Evolutionary conservation across 2,797 vertebrate species (phyloP), one percentile per base, ranked within the genome.

Genomic region (Takifugu rubripes): DNA sequence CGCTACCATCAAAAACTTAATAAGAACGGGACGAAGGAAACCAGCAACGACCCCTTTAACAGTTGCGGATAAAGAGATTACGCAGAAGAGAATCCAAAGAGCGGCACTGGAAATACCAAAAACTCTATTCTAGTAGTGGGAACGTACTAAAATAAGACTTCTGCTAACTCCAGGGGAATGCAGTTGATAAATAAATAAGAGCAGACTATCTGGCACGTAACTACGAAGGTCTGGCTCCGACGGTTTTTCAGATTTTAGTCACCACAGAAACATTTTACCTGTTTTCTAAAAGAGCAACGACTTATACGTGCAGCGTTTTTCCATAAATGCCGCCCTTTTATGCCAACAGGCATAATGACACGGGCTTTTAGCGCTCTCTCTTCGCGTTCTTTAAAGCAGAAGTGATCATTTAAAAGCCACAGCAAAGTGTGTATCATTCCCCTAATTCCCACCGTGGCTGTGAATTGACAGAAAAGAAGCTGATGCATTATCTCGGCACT

Each of bases 71-170:
- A 55, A 29, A 57, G 43, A 71, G 81, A 84, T 77, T 70, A 74
- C 79, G 75, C 77, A n/a, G n/a, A 17, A 7, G 55, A 46, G 51
- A 54, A 70, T 66, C 64, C 59, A 79, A 66, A 75, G 70, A 73
- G 59, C 61, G 64, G 75, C 59, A 68, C 68, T 77, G 69, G 67
- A 85, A 83, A 87, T 85, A 86, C 83, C 83, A 82, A 88, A 84
- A 84, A 65, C 72, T 67, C 61, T 5, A 54, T 74, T 81, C 78
- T 71, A 80, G 70, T 87, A 68, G 75, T 52, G 69, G 52, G 59
- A 84, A 77, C 70, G 72, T 59, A 82, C 86, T 78, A 78, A 86
- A 69, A 78, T 75, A 33, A 74, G 64, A 66, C 59, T 79, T 81
- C 79, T 76, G 36, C 68, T 79, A 74, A 85, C 79, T 83, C 64